These are phyloP conservation scores for Hermaeophaga mercurialis DNA, from an alignment of 2,888 invertebrate genomes.

Conservation along the genomic window DNA sequence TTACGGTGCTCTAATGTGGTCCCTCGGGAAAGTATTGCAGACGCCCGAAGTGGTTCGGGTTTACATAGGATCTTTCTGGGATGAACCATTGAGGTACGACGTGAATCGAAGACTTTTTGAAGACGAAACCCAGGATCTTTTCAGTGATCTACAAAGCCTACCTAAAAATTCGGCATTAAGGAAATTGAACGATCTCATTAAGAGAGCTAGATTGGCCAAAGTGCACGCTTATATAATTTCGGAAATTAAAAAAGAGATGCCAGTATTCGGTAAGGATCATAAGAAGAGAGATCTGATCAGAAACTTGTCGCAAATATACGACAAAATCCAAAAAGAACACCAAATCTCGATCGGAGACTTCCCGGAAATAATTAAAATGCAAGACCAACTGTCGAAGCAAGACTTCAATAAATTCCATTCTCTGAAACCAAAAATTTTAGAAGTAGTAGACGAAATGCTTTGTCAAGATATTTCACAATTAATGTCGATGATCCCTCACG, in stretches of 20 bases:
- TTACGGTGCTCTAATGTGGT: conserved; percentile 99
- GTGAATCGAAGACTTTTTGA: conserved; percentile 91
- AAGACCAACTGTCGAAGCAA: conserved; percentile 78
- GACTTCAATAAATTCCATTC: conserved; percentile 95
- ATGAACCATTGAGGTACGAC: conserved; percentile 92
- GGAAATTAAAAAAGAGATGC: conserved; percentile 92
- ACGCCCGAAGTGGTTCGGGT: conserved; percentile 99
- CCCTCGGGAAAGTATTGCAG: conserved; percentile 94
- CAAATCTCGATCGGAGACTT: conserved; percentile 97
- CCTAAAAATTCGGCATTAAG: conserved; percentile 95
- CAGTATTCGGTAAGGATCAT: conserved; percentile 92
- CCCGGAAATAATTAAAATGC: conserved; percentile 95
- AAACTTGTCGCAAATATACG: conserved; percentile 86
- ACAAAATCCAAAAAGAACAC: conserved; percentile 86
- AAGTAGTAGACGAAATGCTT: conserved; percentile 94
- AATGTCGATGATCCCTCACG: conserved; percentile 91
- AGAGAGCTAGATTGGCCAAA: conserved; percentile 93
- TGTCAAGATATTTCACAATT: conserved; percentile 91
- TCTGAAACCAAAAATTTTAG: conserved; percentile 85
- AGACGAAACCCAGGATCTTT: conserved; percentile 93
- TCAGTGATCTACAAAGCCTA: conserved; percentile 90
- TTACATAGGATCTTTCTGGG: conserved; percentile 99
- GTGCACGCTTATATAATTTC: conserved; percentile 98
- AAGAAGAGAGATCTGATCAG: conserved; percentile 97
- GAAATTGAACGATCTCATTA: conserved; percentile 97